Evolutionary conservation across 2,113 vertebrate genomes (phyloP).

Genomic region (Pseudopodoces humilis): DNA sequence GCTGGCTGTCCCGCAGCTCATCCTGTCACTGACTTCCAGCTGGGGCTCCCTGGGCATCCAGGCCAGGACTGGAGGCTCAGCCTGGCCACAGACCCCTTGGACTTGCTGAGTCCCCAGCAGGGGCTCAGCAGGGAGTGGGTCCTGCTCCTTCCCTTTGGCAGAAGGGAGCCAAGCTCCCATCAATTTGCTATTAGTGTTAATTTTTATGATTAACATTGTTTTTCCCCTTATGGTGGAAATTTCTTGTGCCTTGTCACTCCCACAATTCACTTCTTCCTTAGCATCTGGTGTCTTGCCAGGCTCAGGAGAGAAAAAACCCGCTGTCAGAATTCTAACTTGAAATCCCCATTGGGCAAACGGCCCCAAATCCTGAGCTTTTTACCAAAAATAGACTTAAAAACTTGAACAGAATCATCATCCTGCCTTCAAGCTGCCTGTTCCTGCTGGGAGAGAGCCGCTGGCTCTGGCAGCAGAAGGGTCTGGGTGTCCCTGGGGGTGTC

Average conservation of each 20-base stretch:
- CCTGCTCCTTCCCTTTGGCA: not conserved
- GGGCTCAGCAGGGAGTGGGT: not conserved
- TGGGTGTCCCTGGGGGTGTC: not conserved
- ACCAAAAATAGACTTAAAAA: constrained; percentile 42
- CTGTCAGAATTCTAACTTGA: constrained; percentile 54
- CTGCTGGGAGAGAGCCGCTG: not conserved
- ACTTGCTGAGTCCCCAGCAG: not conserved
- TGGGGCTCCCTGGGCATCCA: not conserved
- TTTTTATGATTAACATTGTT: constrained; percentile 39
- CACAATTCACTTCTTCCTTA: constrained; percentile 46
- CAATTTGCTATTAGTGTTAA: not conserved
- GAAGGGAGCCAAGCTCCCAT: not conserved
- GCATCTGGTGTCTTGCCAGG: constrained; percentile 51
- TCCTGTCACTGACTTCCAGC: not conserved
- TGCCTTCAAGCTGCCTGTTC: not conserved
- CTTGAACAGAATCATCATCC: not conserved
- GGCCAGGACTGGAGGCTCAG: not conserved
- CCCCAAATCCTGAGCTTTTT: constrained; percentile 48
- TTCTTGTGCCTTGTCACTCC: constrained; percentile 61
- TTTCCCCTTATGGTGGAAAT: constrained; percentile 49
- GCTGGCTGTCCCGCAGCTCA: rapidly evolving
- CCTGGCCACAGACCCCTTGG: rapidly evolving
- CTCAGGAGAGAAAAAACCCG: not conserved
- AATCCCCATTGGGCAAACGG: constrained; percentile 29
- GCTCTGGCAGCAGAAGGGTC: not conserved